Percentiles rank a stretch among this genome's conserved stretches.
phyloP scores from a whole-genome alignment of 2,888 invertebrate genomes.

The Leptopilina syphax region DNA sequence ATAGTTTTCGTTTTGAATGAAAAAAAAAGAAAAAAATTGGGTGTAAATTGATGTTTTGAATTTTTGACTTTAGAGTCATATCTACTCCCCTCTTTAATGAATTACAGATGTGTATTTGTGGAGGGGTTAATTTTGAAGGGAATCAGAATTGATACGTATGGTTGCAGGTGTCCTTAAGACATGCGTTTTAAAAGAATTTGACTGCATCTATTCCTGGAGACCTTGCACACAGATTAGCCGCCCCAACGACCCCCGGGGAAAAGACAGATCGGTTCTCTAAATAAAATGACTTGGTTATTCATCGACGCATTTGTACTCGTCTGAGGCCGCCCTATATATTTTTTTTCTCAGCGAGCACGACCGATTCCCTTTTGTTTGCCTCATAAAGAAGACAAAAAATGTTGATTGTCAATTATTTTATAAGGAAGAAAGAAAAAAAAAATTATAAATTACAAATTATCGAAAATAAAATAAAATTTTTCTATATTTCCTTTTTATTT shows the following conservation, averaged over 20 bases:
- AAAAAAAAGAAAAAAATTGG: too few relatives aligned
- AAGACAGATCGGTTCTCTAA: conserved; percentile 75
- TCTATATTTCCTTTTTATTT: too few relatives aligned
- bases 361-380: conserved; percentile 55
- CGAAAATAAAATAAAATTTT: too few relatives aligned
- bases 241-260: conserved; percentile 66
- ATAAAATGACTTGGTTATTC: conserved; percentile 76
- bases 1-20: too few relatives aligned
- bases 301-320: conserved; percentile 76
- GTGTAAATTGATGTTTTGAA: too few relatives aligned
- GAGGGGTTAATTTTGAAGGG: background rate
- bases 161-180: conserved; percentile 55
- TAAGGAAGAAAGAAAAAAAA: too few relatives aligned
- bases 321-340: conserved; percentile 60
- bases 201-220: conserved; percentile 61
- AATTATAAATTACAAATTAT: too few relatives aligned
- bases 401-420: conserved; percentile 54
- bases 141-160: conserved; percentile 11
- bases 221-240: conserved; percentile 56
- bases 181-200: conserved; percentile 56
- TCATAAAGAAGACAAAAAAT: conserved; percentile 50
- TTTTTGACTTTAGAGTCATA: too few relatives aligned
- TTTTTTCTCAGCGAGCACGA: conserved; percentile 59
- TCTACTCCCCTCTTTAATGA: too few relatives aligned
- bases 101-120: background rate